A percentile compares a stretch with the other conserved stretches of the same genome.
Conservation (phyloP, 2,888 invertebrate species). For the Heteropelma amictum region DNA sequence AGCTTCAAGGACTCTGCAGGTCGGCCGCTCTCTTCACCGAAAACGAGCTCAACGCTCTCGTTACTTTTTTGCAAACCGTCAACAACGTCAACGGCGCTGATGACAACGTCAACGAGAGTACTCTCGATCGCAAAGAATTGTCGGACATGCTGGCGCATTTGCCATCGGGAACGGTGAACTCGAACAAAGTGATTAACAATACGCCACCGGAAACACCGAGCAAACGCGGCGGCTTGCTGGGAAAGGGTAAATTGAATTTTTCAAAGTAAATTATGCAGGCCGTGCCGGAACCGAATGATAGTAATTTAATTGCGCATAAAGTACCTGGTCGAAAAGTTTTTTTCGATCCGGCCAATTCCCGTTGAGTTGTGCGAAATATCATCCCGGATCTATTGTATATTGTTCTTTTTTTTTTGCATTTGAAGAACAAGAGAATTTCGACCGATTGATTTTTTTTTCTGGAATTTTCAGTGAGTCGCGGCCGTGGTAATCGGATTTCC, state of each 20-base stretch:
- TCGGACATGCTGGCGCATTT: conserved; percentile 78
- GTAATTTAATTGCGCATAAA: too few relatives aligned
- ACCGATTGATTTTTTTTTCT: too few relatives aligned
- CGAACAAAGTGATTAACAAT: conserved; percentile 65
- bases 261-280: too few relatives aligned
- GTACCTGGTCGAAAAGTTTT: not conserved
- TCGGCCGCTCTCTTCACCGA: conserved; percentile 85
- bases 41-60: conserved; percentile 82
- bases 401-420: too few relatives aligned
- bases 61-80: conserved; percentile 80
- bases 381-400: too few relatives aligned
- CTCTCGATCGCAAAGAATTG: conserved; percentile 78
- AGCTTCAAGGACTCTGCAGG: conserved; percentile 81
- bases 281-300: too few relatives aligned
- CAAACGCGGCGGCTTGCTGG: conserved; percentile 73
- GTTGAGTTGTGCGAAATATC: too few relatives aligned
- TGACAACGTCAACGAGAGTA: conserved; percentile 5
- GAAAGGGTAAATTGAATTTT: conserved; percentile 73
- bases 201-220: conserved; percentile 69
- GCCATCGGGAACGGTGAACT: conserved; percentile 69
- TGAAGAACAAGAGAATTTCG: too few relatives aligned
- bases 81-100: conserved; percentile 70
- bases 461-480: conserved; percentile 64
- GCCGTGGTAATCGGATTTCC: conserved; percentile 65
- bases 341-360: too few relatives aligned